These are phyloP conservation scores for Drosophila mimica DNA, from an alignment of 2,888 invertebrate species.

Conservation along the genomic window DNA sequence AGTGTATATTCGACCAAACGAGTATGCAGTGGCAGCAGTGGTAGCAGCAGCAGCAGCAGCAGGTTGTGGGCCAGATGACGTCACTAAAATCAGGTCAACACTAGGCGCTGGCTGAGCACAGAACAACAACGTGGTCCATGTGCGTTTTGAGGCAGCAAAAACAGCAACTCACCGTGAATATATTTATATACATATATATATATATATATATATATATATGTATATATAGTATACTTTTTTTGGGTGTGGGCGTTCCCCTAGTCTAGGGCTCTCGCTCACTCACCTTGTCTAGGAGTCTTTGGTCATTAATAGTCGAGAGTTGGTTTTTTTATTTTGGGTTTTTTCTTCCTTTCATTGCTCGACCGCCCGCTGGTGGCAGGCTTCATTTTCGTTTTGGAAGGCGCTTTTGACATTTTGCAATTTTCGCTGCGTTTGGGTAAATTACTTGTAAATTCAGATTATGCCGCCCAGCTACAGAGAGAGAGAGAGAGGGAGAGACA, in stretches of 20 bases:
- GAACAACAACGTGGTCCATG: slow-evolving; percentile 10
- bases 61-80: slow-evolving; percentile 70
- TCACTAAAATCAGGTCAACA: slow-evolving; percentile 80
- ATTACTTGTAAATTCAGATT: slow-evolving; percentile 74
- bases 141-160: slow-evolving; percentile 54
- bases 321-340: slow-evolving; percentile 23
- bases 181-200: slow-evolving; percentile 1
- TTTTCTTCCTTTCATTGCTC: slow-evolving; percentile 19
- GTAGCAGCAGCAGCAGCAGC: slow-evolving; percentile 19
- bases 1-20: not conserved
- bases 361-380: slow-evolving; percentile 49
- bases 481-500: not conserved
- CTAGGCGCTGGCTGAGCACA: slow-evolving; percentile 40
- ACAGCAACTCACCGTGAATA: slow-evolving; percentile 66
- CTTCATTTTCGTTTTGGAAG: slow-evolving; percentile 61
- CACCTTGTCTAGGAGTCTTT: slow-evolving; percentile 48
- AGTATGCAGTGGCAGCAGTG: slow-evolving; percentile 23
- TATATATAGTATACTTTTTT: slow-evolving; percentile 1
- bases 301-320: slow-evolving; percentile 55
- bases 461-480: slow-evolving; percentile 30
- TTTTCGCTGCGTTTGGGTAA: slow-evolving; percentile 65
- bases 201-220: not conserved
- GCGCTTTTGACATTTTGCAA: slow-evolving; percentile 73
- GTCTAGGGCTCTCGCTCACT: slow-evolving; percentile 11
- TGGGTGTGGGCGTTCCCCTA: slow-evolving; percentile 10